Percentiles rank a stretch among this genome's conserved stretches.
Evolutionary conservation across 2,888 invertebrate genomes (phyloP).

Genomic region (Strigamia maritima): DNA sequence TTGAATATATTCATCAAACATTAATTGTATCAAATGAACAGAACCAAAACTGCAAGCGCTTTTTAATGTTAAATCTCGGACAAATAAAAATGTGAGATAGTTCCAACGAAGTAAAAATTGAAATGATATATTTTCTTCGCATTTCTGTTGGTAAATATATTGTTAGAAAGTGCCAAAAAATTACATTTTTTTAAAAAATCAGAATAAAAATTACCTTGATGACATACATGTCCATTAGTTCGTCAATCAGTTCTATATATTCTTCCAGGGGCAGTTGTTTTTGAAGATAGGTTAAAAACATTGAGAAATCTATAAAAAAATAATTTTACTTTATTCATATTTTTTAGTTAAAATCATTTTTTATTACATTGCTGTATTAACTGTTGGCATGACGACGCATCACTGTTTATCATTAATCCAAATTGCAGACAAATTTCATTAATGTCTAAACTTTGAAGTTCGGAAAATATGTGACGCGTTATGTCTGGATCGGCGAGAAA

Average conservation of each 20-base stretch:
- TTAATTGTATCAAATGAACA: constrained; percentile 54
- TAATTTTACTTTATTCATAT: neutral
- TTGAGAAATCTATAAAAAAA: constrained; percentile 35
- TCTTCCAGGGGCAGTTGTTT: constrained; percentile 54
- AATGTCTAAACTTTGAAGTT: neutral
- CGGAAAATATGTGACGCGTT: neutral
- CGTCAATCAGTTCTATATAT: constrained; percentile 54
- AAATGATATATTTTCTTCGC: neutral
- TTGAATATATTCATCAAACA: constrained; percentile 55
- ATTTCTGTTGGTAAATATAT: too few species aligned
- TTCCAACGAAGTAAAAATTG: constrained; percentile 37
- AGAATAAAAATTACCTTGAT: constrained; percentile 42
- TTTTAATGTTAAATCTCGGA: constrained; percentile 38
- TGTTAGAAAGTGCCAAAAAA: neutral
- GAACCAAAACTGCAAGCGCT: constrained; percentile 45
- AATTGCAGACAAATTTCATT: neutral
- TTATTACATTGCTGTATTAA: neutral
- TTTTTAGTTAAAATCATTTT: neutral
- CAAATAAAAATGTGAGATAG: constrained; percentile 36
- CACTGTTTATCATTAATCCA: neutral
- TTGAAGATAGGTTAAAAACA: constrained; percentile 53
- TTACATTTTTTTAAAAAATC: neutral
- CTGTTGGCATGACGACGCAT: neutral
- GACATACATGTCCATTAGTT: constrained; percentile 54
- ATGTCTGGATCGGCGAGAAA: neutral